phyloP scores from a whole-genome alignment of 2,113 vertebrate species.

The Caloenas nicobarica region DNA sequence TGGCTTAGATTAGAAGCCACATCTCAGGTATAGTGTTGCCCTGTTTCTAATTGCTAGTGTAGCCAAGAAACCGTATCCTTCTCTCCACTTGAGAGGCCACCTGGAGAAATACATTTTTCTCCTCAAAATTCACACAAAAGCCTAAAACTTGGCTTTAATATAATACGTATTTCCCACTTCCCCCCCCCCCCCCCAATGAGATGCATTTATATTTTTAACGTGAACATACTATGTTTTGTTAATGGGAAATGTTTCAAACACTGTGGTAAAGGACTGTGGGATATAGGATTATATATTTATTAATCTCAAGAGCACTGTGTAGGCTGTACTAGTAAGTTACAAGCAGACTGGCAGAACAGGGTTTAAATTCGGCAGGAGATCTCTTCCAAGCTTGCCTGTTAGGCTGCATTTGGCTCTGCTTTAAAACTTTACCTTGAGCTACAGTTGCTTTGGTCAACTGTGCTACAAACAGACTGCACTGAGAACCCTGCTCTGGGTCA shows the following conservation, averaged over 20 bases:
- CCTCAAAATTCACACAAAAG: background rate
- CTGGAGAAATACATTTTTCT: constrained; percentile 11
- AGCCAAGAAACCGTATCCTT: constrained; percentile 21
- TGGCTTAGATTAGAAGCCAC: background rate
- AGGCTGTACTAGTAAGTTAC: constrained; percentile 24
- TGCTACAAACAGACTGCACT: background rate
- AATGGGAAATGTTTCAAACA: constrained; percentile 45
- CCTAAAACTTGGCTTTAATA: constrained; percentile 35
- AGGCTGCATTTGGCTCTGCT: background rate
- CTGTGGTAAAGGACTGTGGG: constrained; percentile 31
- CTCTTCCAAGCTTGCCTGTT: background rate
- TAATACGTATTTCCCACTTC: constrained; percentile 29
- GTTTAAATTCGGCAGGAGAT: constrained; percentile 4
- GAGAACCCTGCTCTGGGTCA: background rate
- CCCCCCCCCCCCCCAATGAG: background rate
- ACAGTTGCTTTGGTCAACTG: background rate
- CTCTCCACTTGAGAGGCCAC: background rate
- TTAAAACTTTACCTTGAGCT: background rate
- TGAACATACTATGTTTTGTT: constrained; percentile 4
- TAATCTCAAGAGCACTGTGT: constrained; percentile 49
- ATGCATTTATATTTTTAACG: constrained; percentile 43
- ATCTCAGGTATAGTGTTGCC: background rate
- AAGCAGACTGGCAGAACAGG: constrained; percentile 19
- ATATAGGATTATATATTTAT: constrained; percentile 54
- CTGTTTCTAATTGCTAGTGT: background rate